Conservation (phyloP, 2,113 vertebrate species). For the Bagarius yarrelli region DNA sequence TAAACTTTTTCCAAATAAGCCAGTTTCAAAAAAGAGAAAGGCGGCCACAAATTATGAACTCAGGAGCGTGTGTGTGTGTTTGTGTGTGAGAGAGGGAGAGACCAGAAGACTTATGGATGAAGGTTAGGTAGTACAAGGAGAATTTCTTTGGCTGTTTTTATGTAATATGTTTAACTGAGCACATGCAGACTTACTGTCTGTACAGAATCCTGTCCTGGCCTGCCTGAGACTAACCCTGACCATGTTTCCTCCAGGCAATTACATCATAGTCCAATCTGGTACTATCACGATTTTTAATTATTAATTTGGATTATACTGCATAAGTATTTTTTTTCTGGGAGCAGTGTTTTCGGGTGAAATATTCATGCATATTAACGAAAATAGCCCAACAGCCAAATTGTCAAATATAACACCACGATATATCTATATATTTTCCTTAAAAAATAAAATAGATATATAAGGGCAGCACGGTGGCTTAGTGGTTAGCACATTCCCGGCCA, state of each 20-base stretch:
- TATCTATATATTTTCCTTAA: no score
- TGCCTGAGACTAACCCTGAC: neutral
- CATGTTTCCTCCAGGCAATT: neutral
- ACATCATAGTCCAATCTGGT: neutral
- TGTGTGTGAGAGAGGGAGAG: constrained; percentile 5
- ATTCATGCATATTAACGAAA: neutral
- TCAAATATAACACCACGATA: neutral
- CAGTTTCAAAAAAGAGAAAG: constrained; percentile 22
- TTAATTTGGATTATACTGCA: neutral
- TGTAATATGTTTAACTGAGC: neutral
- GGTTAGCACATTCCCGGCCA: no score
- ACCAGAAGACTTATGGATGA: neutral
- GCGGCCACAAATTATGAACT: constrained; percentile 12
- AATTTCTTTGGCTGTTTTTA: neutral
- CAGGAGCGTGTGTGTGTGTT: neutral
- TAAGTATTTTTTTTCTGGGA: neutral
- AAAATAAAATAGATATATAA: no score
- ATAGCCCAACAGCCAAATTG: neutral
- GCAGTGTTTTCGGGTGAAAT: neutral
- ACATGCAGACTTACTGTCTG: neutral
- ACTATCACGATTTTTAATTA: neutral
- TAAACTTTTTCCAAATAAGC: constrained; percentile 48
- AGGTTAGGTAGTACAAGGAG: neutral
- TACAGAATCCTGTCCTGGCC: neutral
- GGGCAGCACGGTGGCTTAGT: no score